Percentiles rank a stretch among this genome's conserved stretches.
phyloP scores from a whole-genome alignment of 1,140 invertebrate species.

The Brachionus sp. region DNA sequence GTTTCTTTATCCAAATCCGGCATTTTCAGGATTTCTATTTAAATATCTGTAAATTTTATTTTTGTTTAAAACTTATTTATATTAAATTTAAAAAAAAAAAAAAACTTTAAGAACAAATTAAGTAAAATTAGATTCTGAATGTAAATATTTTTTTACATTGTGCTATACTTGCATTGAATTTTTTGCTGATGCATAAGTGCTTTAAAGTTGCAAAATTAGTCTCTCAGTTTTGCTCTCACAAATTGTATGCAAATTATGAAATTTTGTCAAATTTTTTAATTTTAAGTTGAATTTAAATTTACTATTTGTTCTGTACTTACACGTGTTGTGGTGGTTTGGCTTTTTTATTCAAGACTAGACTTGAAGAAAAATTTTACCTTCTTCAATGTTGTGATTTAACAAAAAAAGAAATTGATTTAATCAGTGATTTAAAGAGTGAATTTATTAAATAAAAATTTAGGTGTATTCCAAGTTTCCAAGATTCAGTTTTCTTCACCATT shows the following conservation, averaged over 20 bases:
- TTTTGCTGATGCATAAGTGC: not conserved
- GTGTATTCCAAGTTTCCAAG: too few relatives aligned
- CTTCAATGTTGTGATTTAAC: too few relatives aligned
- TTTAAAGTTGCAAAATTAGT: not conserved
- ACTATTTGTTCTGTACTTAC: not conserved
- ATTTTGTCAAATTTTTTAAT: not conserved
- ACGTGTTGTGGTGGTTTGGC: not conserved
- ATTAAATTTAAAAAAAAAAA: not conserved
- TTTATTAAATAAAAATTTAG: too few relatives aligned
- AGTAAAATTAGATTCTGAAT: not conserved
- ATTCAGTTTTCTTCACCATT: too few relatives aligned
- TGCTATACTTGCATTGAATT: not conserved
- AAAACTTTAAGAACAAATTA: not conserved
- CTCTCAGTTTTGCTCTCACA: not conserved
- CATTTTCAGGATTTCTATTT: not conserved
- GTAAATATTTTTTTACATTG: not conserved
- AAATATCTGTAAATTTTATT: not conserved
- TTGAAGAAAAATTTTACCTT: too few relatives aligned
- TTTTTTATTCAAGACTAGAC: not conserved
- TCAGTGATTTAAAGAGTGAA: too few relatives aligned
- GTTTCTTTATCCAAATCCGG: constrained; percentile 41
- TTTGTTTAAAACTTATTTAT: not conserved
- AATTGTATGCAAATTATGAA: constrained; percentile 2
- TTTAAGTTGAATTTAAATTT: not conserved
- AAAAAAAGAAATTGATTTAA: too few relatives aligned